These are phyloP conservation scores for Perognathus longimembris DNA, from an alignment of 2,113 vertebrate genomes.

Conservation along the genomic window DNA sequence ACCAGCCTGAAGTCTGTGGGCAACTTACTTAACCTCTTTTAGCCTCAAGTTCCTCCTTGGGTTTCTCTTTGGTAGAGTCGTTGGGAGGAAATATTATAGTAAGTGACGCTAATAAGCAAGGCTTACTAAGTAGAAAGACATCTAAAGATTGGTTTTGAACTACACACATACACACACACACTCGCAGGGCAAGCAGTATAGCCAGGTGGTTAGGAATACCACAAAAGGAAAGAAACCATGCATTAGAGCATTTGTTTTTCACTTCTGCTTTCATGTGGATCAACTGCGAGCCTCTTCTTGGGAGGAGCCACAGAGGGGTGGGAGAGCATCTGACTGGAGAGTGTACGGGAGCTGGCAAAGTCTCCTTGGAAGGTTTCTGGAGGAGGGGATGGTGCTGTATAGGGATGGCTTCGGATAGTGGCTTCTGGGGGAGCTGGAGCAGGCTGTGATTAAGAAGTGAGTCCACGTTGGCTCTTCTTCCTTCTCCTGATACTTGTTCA, in stretches of 20 bases:
- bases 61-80: conserved; percentile 58
- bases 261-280: not conserved
- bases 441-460: conserved; percentile 11
- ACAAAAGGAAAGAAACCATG: not conserved
- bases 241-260: not conserved
- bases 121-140: not conserved
- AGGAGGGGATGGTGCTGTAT: conserved; percentile 1
- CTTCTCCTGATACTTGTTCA: not conserved
- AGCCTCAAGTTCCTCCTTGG: conserved; percentile 54
- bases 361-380: conserved; percentile 42
- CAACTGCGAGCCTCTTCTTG: not conserved
- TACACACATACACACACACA: conserved; percentile 2
- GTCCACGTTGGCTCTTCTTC: not conserved
- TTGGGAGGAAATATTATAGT: not conserved
- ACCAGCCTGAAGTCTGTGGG: conserved; percentile 25
- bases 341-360: not conserved
- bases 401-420: not conserved
- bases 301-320: not conserved
- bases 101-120: not conserved
- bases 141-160: not conserved
- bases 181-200: not conserved
- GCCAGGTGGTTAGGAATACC: not conserved
- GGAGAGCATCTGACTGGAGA: not conserved
- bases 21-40: conserved; percentile 57
- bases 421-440: conserved; percentile 28